Evolutionary conservation across 2,888 invertebrate species (phyloP).

Genomic region (Tetragonula carbonaria): DNA sequence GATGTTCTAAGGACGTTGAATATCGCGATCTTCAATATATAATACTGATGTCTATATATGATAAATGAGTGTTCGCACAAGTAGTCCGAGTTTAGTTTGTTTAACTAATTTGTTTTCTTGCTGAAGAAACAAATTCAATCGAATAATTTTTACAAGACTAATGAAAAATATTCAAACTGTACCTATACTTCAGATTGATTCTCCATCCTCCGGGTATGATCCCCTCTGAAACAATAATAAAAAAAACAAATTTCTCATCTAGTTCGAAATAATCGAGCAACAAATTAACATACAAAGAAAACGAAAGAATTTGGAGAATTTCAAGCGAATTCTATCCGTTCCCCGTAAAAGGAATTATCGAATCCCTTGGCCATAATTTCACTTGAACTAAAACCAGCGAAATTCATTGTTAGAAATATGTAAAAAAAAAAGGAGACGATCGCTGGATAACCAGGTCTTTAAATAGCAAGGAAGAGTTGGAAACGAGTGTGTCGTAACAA

Average conservation of each 20-base stretch:
- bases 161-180: conserved; percentile 5
- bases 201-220: conserved; percentile 70
- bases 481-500: conserved; percentile 36
- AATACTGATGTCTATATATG: neutral
- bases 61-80: neutral
- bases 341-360: neutral
- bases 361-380: neutral
- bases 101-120: neutral
- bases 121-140: neutral
- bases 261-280: neutral
- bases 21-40: neutral
- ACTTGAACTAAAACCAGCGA: conserved; percentile 4
- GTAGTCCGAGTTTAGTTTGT: neutral
- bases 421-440: neutral
- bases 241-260: conserved; percentile 20
- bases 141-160: neutral
- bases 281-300: neutral
- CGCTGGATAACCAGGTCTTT: conserved; percentile 32
- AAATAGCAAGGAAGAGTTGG: conserved; percentile 23
- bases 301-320: neutral
- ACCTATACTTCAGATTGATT: conserved; percentile 74
- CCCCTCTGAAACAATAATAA: conserved; percentile 63
- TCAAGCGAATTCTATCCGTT: no score
- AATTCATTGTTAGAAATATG: conserved; percentile 22
- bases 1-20: neutral